Base-by-base conservation (phyloP, 2,113 vertebrate genomes). In the Rhagologus leucostigma region DNA sequence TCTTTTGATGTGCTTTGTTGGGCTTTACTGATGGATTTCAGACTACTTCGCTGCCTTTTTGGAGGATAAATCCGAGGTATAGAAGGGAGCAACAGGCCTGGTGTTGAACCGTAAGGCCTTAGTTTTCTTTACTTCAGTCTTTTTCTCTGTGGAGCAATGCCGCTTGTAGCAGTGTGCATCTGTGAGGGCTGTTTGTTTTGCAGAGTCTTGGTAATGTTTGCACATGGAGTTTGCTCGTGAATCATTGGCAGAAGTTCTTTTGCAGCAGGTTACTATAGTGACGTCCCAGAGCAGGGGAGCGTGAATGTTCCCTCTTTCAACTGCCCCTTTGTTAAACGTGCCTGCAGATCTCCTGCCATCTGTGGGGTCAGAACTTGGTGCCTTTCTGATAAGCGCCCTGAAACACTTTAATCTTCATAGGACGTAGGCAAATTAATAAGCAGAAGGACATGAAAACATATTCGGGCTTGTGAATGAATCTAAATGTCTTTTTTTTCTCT, bases 201-300 rank as follows among this genome's bases (percentile, higher is more conserved):
- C 63, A 93, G 88, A 11, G n/a, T 27, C 26, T 35, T 59, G 35
- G 50, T 68, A 42, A 13, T 87, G 84, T 95, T 95, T 96, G 89
- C 91, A 47, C 64, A 32, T 59, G 80, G 86, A 33, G 50, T 69
- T 93, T 92, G 71, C 88, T 87, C 3, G 75, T 93, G 94, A 95
- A 69, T 94, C 96, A 69, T 44, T 91, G 92, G 89, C 89, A 92
- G 27, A 71, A 81, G 73, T 90, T 84, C 64, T 90, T 90, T 77
- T 88, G 88, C 68, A 84, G 83, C 64, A 89, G 80, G 94, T 90
- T 95, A 75, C 94, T 95, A 86, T 92, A 93, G 94, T 65, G 86
- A 96, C 27, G 22, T 70, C 64, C 76, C 5, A 5, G 71, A 86
- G 64, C 82, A 53, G 59, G 41, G 67, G 69, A 53, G 52, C 16